Conservation (phyloP, 2,888 invertebrate species). For the Volucella zonaria region DNA sequence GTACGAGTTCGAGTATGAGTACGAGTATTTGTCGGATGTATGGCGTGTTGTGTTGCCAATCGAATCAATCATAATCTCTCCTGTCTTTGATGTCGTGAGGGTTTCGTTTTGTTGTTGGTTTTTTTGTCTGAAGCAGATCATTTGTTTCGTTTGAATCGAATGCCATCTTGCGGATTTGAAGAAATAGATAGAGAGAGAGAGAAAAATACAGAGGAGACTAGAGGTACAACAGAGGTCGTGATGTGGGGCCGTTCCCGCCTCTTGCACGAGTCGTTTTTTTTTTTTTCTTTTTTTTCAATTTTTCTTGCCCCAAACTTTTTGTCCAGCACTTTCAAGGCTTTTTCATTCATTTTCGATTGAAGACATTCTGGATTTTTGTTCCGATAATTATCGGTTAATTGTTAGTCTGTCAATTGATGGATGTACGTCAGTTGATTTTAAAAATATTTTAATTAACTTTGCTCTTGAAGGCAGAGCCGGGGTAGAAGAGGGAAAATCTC, state of each 20-base stretch:
- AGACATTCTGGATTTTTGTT: conserved; percentile 58
- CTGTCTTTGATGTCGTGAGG: conserved; percentile 71
- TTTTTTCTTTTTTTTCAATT: conserved; percentile 16
- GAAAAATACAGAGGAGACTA: conserved; percentile 24
- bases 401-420: conserved; percentile 63
- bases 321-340: conserved; percentile 57
- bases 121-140: conserved; percentile 55
- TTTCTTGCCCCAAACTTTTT: conserved; percentile 29
- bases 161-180: conserved; percentile 67
- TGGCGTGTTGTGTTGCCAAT: conserved; percentile 64
- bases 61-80: conserved; percentile 73
- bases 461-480: background rate
- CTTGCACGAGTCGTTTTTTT: conserved; percentile 63
- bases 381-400: conserved; percentile 68
- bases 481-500: conserved; percentile 10
- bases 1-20: background rate
- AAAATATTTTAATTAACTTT: conserved; percentile 65
- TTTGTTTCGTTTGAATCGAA: conserved; percentile 66
- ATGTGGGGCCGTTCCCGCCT: conserved; percentile 71
- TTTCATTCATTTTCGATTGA: conserved; percentile 27
- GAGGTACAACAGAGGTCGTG: conserved; percentile 61
- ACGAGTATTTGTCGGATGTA: background rate
- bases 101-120: conserved; percentile 31
- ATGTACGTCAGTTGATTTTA: conserved; percentile 48
- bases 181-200: conserved; percentile 43